Conservation (phyloP, 2,113 vertebrate genomes). For the Ptilonorhynchus violaceus region DNA sequence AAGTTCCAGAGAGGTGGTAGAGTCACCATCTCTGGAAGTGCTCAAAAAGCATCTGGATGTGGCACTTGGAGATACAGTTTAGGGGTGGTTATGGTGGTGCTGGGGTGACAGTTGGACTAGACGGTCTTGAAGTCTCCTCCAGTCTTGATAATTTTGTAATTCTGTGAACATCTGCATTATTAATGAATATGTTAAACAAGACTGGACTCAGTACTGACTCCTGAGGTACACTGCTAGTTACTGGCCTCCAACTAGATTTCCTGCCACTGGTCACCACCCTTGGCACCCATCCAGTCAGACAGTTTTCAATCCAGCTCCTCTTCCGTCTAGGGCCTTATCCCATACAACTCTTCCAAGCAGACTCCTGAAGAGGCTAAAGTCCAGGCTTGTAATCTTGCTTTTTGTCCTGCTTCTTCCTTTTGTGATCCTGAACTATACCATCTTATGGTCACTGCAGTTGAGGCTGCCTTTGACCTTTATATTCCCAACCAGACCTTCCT, state of each 20-base stretch:
- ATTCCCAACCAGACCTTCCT: neutral
- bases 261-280: neutral
- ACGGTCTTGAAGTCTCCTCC: too few species aligned
- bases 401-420: neutral
- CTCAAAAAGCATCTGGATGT: too few species aligned
- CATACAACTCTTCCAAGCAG: neutral
- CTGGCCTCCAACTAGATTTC: neutral
- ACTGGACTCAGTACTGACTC: too few species aligned
- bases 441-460: neutral
- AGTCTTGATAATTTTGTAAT: too few species aligned
- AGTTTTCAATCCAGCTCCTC: neutral
- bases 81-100: too few species aligned
- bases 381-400: neutral
- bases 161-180: too few species aligned
- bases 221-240: too few species aligned
- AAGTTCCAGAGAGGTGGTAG: too few species aligned
- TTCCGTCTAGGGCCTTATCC: neutral
- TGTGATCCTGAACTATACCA: neutral
- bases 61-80: too few species aligned
- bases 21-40: too few species aligned
- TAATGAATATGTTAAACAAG: too few species aligned
- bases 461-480: neutral
- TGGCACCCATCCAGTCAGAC: neutral
- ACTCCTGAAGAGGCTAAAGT: neutral
- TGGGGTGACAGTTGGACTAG: too few species aligned